Conservation (phyloP, 1,140 invertebrate genomes). For the Drosophila subobscura region DNA sequence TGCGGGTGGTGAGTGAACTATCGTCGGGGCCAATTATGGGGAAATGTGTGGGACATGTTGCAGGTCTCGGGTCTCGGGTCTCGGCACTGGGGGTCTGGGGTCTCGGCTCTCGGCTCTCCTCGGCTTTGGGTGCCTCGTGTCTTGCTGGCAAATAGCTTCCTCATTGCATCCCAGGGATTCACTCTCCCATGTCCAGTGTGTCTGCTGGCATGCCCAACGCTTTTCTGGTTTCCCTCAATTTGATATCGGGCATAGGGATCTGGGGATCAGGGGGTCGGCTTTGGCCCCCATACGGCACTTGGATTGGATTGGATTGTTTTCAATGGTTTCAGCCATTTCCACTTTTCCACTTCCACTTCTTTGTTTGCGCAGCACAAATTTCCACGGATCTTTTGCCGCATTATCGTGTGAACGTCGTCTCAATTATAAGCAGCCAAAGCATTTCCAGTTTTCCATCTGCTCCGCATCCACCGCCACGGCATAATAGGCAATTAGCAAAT, state of each 20-base stretch:
- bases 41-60: slow-evolving; percentile 26
- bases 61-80: too few species aligned
- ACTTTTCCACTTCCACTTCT: slow-evolving; percentile 70
- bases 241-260: too few species aligned
- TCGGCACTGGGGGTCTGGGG: too few species aligned
- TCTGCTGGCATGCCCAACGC: not conserved
- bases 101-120: too few species aligned
- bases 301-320: slow-evolving; percentile 41
- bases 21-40: not conserved
- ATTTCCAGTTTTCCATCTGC: slow-evolving; percentile 28
- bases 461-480: not conserved
- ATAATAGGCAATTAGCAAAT: slow-evolving; percentile 55
- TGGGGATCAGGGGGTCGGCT: slow-evolving; percentile 4
- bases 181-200: not conserved
- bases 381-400: slow-evolving; percentile 34
- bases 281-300: slow-evolving; percentile 7
- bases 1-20: slow-evolving; percentile 20
- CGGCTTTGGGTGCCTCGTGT: not conserved
- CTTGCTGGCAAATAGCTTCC: slow-evolving; percentile 36
- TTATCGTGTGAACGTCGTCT: slow-evolving; percentile 52
- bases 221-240: not conserved
- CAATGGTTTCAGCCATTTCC: slow-evolving; percentile 31
- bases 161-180: slow-evolving; percentile 26
- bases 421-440: slow-evolving; percentile 21
- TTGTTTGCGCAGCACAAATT: slow-evolving; percentile 53